Evolutionary conservation across 2,113 vertebrate species (phyloP), one percentile per base, ranked within the genome.

Genomic region (Pardalotus punctatus): DNA sequence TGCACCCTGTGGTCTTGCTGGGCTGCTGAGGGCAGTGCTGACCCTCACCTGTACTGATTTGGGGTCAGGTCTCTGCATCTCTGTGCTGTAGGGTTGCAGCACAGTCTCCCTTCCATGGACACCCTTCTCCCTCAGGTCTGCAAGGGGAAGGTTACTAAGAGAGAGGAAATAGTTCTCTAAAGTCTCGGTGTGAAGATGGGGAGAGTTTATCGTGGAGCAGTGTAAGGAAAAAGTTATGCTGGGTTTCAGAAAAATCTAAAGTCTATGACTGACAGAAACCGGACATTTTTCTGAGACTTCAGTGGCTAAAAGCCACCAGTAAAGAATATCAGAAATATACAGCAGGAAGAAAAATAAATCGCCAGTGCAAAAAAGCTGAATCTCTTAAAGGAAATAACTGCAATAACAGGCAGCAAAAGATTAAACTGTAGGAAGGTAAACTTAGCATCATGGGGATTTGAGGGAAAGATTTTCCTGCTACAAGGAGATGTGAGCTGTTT

Each of bases 51-150:
- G 51, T 2, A 2, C 33, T 38, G 13, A 24, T 19, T n/a, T 6
- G 50, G 48, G 25, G 53, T 42, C 51, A 29, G 62, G 28, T 94
- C 81, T 72, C 61, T 56, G 57, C 21, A 11, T 62, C 47, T 40
- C 5, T 2, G 4, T 24, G 35, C 10, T 51, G 21, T 18, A 28
- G 27, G 50, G 62, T 3, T 60, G 25, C 43, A 10, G 56, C 47
- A 9, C 1, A 0, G 18, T 51, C 25, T n/a, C 19, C 15, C 36
- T 67, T 71, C 71, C 48, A 15, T 0, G 3, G 61, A 33, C 17
- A 80, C 0, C 7, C 1, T 35, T 80, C 22, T 50, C 7, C 60
- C 38, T 40, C n/a, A 0, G 27, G 23, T 12, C 38, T 51, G 36
- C 33, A 29, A 54, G 19, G 24, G 14, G 15, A 20, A 73, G 40